A percentile compares a stretch with the other conserved stretches of the same genome.
Evolutionary conservation across 1,140 invertebrate species (phyloP).

Genomic region (Lethrus apterus): DNA sequence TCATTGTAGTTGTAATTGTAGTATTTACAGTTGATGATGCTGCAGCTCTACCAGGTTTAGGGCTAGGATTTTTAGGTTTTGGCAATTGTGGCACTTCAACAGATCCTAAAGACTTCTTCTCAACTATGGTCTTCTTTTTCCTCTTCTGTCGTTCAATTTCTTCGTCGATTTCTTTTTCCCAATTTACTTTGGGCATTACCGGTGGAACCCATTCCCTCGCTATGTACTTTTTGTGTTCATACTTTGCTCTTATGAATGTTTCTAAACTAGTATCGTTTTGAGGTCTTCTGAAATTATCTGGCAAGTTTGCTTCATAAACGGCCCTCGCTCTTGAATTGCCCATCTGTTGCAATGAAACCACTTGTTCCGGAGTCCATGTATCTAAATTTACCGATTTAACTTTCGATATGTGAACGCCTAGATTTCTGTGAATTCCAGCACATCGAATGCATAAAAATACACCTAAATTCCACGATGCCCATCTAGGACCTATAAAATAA

Average conservation of each 20-base stretch:
- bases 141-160: slow-evolving; percentile 73
- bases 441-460: slow-evolving; percentile 97
- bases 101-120: slow-evolving; percentile 43
- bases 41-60: slow-evolving; percentile 55
- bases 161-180: slow-evolving; percentile 82
- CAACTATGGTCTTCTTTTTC: slow-evolving; percentile 56
- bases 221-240: slow-evolving; percentile 97
- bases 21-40: slow-evolving; percentile 42
- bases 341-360: slow-evolving; percentile 91
- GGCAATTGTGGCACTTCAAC: slow-evolving; percentile 49
- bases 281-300: slow-evolving; percentile 88
- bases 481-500: slow-evolving; percentile 74
- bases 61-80: slow-evolving; percentile 58
- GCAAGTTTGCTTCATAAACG: slow-evolving; percentile 95
- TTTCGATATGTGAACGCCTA: slow-evolving; percentile 96
- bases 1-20: slow-evolving; percentile 33
- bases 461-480: slow-evolving; percentile 98
- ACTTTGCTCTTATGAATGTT: slow-evolving; percentile 93
- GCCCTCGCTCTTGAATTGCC: slow-evolving; percentile 94
- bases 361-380: slow-evolving; percentile 97
- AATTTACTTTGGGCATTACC: slow-evolving; percentile 71
- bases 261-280: slow-evolving; percentile 92
- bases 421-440: slow-evolving; percentile 95
- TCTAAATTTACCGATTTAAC: slow-evolving; percentile 98
- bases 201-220: slow-evolving; percentile 93